These are phyloP conservation scores for Enteromius paludinosus DNA, from an alignment of 2,797 vertebrate genomes.

Conservation along the genomic window DNA sequence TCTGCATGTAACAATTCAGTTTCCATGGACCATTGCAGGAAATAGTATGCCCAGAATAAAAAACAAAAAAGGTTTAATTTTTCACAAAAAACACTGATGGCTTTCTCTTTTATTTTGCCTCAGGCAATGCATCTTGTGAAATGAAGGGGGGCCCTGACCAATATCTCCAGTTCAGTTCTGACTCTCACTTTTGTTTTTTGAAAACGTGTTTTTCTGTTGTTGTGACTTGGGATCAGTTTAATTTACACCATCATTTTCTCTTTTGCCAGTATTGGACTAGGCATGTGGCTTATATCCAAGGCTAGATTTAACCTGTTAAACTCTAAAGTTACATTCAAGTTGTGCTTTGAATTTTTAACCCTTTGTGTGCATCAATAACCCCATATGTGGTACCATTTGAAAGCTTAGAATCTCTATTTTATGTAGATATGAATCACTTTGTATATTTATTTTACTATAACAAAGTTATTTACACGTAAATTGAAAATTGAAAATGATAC, in stretches of 20 bases:
- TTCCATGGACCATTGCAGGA: not conserved
- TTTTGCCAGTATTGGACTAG: not conserved
- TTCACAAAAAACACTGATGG: not conserved
- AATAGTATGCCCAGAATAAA: not conserved
- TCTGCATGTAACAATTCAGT: not conserved
- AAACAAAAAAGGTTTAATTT: no score
- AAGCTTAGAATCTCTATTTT: no score
- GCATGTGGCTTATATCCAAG: not conserved
- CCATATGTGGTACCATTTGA: no score
- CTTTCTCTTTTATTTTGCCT: not conserved
- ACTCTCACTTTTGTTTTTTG: not conserved
- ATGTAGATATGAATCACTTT: no score
- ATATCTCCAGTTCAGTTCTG: not conserved
- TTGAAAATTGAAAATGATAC: no score
- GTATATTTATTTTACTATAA: no score
- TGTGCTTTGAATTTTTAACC: no score
- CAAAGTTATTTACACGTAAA: no score
- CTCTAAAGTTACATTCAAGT: no score
- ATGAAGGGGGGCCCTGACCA: not conserved
- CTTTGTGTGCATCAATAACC: no score
- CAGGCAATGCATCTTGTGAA: not conserved
- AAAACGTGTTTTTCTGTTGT: not conserved
- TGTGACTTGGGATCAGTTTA: not conserved
- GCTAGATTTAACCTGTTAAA: slow-evolving; percentile 4
- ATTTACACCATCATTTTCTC: not conserved